These are phyloP conservation scores for Drosophila quadrilineata DNA, from an alignment of 1,140 invertebrate species.

Conservation along the genomic window DNA sequence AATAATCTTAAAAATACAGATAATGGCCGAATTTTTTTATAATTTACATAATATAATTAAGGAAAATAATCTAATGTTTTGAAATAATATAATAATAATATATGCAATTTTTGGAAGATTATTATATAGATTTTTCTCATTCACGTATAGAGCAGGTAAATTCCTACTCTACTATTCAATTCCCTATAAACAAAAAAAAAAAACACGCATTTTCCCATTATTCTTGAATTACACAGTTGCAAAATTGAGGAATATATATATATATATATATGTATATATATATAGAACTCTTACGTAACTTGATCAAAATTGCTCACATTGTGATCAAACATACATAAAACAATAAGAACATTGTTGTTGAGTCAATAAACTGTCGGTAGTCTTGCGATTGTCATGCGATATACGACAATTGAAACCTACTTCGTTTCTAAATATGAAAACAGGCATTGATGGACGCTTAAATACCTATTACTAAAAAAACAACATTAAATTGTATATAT, in stretches of 20 bases:
- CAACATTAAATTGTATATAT: not conserved
- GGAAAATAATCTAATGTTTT: no score
- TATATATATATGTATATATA: not conserved
- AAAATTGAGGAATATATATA: not conserved
- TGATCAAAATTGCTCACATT: slow-evolving; percentile 46
- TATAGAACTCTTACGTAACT: not conserved
- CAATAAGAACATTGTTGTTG: slow-evolving; percentile 44
- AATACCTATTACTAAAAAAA: slow-evolving; percentile 14
- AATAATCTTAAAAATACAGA: no score
- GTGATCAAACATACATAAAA: slow-evolving; percentile 44
- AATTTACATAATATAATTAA: no score
- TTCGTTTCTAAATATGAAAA: not conserved
- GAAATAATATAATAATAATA: no score
- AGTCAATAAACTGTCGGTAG: slow-evolving; percentile 58
- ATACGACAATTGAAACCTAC: slow-evolving; percentile 17
- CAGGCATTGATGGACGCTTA: not conserved
- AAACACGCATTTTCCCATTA: no score
- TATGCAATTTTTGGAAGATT: no score
- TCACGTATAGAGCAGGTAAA: no score
- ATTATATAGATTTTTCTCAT: no score
- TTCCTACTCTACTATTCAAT: no score
- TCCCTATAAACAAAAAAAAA: no score
- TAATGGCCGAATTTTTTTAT: no score
- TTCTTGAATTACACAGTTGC: not conserved
- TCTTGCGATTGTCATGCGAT: slow-evolving; percentile 39